These are phyloP conservation scores for Ichneumon xanthorius DNA, from an alignment of 2,888 invertebrate species.

Conservation along the genomic window DNA sequence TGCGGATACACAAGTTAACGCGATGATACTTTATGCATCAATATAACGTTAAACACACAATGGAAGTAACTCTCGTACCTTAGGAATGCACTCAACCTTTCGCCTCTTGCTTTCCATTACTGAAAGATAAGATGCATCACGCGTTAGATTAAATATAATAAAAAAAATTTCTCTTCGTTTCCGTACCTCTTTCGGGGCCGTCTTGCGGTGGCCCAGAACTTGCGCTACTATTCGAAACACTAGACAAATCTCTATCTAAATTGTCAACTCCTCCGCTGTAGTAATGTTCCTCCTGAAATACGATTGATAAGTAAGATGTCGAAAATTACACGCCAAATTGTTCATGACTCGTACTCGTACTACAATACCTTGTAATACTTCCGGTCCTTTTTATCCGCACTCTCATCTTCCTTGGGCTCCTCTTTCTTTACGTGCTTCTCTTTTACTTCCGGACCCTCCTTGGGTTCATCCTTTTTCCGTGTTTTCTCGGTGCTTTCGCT, in stretches of 20 bases:
- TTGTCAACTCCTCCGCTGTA: slow-evolving; percentile 85
- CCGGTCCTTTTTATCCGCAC: slow-evolving; percentile 87
- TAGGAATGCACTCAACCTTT: slow-evolving; percentile 92
- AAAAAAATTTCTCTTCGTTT: slow-evolving; percentile 27
- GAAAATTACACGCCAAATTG: slow-evolving; percentile 30
- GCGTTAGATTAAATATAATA: slow-evolving; percentile 9
- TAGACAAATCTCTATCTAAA: slow-evolving; percentile 86
- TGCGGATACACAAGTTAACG: slow-evolving; percentile 63
- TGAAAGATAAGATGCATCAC: slow-evolving; percentile 55
- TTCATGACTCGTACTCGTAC: slow-evolving; percentile 86
- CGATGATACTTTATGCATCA: slow-evolving; percentile 58
- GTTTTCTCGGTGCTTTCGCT: slow-evolving; percentile 80
- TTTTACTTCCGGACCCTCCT: slow-evolving; percentile 83
- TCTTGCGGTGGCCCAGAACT: slow-evolving; percentile 83
- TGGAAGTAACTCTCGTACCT: slow-evolving; percentile 88
- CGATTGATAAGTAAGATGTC: slow-evolving; percentile 21
- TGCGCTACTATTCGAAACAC: slow-evolving; percentile 85
- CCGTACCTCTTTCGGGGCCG: slow-evolving; percentile 86
- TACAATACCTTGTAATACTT: slow-evolving; percentile 87
- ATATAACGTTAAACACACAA: slow-evolving; percentile 15
- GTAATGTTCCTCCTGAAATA: slow-evolving; percentile 85
- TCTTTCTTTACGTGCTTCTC: slow-evolving; percentile 86
- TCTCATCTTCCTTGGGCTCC: slow-evolving; percentile 85
- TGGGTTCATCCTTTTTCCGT: slow-evolving; percentile 83
- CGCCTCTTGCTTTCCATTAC: slow-evolving; percentile 92